Conservation (phyloP, 2,888 invertebrate genomes). For the Perizoma flavofasciatum region DNA sequence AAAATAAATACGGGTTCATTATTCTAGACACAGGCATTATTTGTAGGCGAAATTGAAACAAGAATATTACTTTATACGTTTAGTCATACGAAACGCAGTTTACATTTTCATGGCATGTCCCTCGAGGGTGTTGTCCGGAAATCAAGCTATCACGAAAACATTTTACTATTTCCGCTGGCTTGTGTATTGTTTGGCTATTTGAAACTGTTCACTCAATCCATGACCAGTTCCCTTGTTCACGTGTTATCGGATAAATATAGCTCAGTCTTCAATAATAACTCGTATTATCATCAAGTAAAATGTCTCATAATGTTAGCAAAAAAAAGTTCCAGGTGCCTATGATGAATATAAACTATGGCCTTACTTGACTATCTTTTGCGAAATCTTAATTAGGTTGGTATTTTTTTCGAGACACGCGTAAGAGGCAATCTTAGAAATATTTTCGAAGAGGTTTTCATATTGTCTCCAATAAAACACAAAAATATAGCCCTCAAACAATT, state of each 20-base stretch:
- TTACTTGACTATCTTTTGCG: no score
- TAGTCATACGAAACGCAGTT: conserved; percentile 29
- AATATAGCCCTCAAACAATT: conserved; percentile 16
- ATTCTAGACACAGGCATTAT: not conserved
- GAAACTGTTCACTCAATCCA: conserved; percentile 38
- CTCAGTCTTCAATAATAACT: not conserved
- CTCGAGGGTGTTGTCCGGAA: conserved; percentile 44
- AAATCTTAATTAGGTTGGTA: not conserved
- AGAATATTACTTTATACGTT: conserved; percentile 23
- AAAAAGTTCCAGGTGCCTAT: no score
- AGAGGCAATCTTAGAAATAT: no score
- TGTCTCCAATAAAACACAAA: conserved; percentile 21
- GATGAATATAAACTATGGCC: no score
- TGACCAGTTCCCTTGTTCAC: conserved; percentile 19
- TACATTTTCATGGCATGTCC: conserved; percentile 33
- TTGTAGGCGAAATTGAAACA: conserved; percentile 7
- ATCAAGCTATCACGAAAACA: conserved; percentile 50
- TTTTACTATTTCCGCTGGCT: conserved; percentile 46
- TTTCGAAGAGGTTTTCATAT: conserved; percentile 4
- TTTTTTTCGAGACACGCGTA: not conserved
- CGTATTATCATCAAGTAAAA: not conserved
- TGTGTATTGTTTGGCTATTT: conserved; percentile 46
- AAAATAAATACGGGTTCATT: not conserved
- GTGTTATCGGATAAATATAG: no score
- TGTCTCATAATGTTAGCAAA: no score